Percentiles rank a stretch among this genome's conserved stretches.
Conservation (phyloP, 2,113 vertebrate genomes). For the Rissa tridactyla region DNA sequence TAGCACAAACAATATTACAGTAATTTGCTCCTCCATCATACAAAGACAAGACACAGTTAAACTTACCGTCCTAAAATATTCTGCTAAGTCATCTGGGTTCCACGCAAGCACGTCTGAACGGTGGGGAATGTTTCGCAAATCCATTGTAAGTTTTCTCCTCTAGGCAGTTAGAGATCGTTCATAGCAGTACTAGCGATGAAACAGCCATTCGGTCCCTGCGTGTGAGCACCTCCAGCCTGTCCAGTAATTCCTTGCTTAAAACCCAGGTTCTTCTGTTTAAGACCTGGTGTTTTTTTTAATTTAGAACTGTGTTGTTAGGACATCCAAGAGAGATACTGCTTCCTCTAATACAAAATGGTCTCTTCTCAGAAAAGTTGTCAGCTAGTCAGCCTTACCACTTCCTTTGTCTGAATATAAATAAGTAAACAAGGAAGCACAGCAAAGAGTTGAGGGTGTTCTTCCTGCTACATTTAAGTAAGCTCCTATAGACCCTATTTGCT, state of each 20-base stretch:
- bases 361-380: conserved; percentile 78
- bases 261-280: not conserved
- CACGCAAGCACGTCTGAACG: conserved; percentile 83
- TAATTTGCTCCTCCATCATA: not conserved
- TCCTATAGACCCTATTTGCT: not conserved
- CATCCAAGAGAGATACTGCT: conserved; percentile 58
- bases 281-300: not conserved
- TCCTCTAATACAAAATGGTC: conserved; percentile 73
- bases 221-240: not conserved
- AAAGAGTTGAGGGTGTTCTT: not conserved
- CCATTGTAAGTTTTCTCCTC: conserved; percentile 72
- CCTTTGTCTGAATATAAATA: conserved; percentile 76
- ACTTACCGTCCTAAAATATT: conserved; percentile 82
- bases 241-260: not conserved
- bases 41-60: not conserved
- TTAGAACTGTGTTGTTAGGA: not conserved
- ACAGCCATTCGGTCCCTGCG: not conserved
- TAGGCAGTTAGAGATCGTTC: not conserved
- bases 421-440: conserved; percentile 77
- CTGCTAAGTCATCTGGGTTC: conserved; percentile 81
- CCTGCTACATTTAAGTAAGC: not conserved
- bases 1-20: not conserved
- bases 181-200: not conserved
- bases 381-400: conserved; percentile 80
- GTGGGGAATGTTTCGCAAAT: conserved; percentile 75